Evolutionary conservation across 2,888 invertebrate species (phyloP), one percentile per base, ranked within the genome.

Genomic region (Euplexia lucipara): DNA sequence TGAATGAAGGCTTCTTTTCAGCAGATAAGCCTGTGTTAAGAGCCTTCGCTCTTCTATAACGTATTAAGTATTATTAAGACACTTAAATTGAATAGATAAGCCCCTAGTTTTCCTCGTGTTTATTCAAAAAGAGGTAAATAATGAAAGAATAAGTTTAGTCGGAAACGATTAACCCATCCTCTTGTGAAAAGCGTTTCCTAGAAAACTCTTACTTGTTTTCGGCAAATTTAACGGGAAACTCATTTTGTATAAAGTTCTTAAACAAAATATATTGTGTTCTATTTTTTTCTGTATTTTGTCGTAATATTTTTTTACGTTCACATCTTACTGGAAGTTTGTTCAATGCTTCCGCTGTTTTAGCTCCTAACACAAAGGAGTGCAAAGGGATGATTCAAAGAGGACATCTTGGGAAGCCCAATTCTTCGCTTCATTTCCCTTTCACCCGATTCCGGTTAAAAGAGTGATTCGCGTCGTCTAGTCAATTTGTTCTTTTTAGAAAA

Each of bases 391-490:
- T 79, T 83, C 68, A 81, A 84, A 82, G 75, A 77, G 78, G 73
- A 81, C 81, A 80, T 75, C 70, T 79, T 65, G 70, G 73, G 75
- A 80, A 71, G 81, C 68, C 78, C 82, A 83, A 83, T 84, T 78
- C 82, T 69, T 66, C 78, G 85, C 79, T 81, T 81, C 81, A 84
- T 85, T 84, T 83, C 76, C 68, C 63, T 42, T 66, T 59, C 78
- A 69, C 69, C 75, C 74, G 63, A 78, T 69, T 70, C 60, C 70
- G 69, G 76, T 79, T 81, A 78, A 81, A 83, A 75, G 81, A 83
- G 78, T 83, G 77, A 83, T 85, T 83, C 78, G 70, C 78, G 71
- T 74, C 76, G 73, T 78, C 78, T 78, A 78, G 72, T 81, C 79
- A 80, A 83, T 83, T 83, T 84, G 72, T 78, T 81, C 69, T 56